These are phyloP conservation scores for Pandion haliaetus DNA, from an alignment of 2,113 vertebrate species.

Conservation along the genomic window DNA sequence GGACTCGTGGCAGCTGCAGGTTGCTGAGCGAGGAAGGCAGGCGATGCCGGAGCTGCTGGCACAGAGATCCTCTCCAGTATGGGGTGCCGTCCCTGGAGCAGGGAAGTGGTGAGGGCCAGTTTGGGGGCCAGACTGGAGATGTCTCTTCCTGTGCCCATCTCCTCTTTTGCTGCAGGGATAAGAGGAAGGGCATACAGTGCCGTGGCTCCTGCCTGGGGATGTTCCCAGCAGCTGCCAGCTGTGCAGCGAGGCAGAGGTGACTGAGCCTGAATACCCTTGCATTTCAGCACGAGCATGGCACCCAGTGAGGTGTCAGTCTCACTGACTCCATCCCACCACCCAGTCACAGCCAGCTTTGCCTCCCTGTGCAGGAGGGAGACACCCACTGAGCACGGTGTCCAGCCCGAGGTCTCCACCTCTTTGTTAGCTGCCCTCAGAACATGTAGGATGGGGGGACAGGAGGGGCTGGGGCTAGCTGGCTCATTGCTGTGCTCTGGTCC, in stretches of 20 bases:
- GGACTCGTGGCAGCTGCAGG: fast-evolving
- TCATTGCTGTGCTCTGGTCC: not conserved
- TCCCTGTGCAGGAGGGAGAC: not conserved
- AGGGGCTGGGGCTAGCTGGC: not conserved
- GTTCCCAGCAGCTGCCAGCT: not conserved
- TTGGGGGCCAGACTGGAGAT: not conserved
- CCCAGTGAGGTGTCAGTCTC: not conserved
- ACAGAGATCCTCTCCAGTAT: not conserved
- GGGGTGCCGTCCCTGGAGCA: not conserved
- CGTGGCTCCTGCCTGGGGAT: fast-evolving
- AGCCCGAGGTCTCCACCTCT: not conserved
- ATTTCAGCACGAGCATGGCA: not conserved
- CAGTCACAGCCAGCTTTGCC: not conserved
- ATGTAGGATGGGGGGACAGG: not conserved
- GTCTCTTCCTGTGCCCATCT: not conserved
- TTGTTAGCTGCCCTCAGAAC: not conserved
- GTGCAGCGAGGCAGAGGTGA: not conserved
- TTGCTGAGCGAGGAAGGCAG: not conserved
- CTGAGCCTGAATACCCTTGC: fast-evolving
- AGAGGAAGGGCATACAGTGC: not conserved
- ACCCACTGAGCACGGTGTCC: not conserved
- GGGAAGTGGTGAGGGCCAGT: not conserved
- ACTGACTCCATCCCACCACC: not conserved
- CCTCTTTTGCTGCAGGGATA: not conserved
- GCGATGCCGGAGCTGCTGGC: not conserved